These are phyloP conservation scores for Embidobia sp. DNA, from an alignment of 2,888 invertebrate species.

Conservation along the genomic window DNA sequence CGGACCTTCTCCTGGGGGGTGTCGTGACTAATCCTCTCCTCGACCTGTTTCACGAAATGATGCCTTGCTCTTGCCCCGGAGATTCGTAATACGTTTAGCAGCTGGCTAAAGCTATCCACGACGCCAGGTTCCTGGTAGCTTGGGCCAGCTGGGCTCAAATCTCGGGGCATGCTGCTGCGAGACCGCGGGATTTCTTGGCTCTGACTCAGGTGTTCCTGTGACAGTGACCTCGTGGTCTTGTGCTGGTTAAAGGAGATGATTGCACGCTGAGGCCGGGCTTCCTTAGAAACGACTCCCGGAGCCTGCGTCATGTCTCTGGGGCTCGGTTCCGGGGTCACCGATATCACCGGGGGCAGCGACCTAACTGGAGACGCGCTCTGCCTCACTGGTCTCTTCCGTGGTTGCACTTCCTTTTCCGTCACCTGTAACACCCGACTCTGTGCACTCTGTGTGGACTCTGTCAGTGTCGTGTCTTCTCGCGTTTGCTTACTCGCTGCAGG, in stretches of 20 bases:
- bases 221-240: conserved; percentile 4
- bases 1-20: conserved; percentile 84
- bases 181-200: conserved; percentile 71
- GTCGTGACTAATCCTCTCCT: conserved; percentile 84
- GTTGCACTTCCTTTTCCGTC: conserved; percentile 31
- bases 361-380: conserved; percentile 78
- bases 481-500: conserved; percentile 57
- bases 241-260: conserved; percentile 72
- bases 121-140: conserved; percentile 84
- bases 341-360: conserved; percentile 77
- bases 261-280: conserved; percentile 74
- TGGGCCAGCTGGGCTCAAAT: conserved; percentile 65
- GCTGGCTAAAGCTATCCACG: conserved; percentile 87
- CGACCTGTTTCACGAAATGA: conserved; percentile 86
- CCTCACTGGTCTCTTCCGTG: conserved; percentile 63
- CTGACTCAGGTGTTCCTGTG: conserved; percentile 74
- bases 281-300: background rate
- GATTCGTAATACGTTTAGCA: conserved; percentile 87
- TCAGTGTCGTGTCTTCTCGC: conserved; percentile 49
- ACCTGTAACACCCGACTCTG: conserved; percentile 62
- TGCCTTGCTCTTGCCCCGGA: conserved; percentile 86
- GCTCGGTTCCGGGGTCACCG: conserved; percentile 76
- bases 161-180: conserved; percentile 57
- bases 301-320: background rate
- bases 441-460: conserved; percentile 56